phyloP scores from a whole-genome alignment of 92 coral and sea anemone genomes.

The Epizoanthus fatuus region DNA sequence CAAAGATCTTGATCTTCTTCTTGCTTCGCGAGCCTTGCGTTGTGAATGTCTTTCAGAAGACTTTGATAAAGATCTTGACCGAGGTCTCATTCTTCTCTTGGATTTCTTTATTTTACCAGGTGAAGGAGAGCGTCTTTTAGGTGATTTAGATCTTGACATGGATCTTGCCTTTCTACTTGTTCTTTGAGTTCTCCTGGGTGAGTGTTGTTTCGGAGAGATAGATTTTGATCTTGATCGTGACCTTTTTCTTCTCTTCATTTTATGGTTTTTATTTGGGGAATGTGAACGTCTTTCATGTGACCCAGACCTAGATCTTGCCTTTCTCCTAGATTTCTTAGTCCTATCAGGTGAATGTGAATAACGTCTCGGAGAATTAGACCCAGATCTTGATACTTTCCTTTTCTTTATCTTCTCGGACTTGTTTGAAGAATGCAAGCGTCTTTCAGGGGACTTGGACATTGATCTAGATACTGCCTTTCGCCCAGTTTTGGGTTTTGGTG shows the following conservation, averaged over 20 bases:
- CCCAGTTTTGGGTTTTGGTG: too few relatives aligned
- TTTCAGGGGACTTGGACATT: slow-evolving; percentile 30
- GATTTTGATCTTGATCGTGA: slow-evolving; percentile 54
- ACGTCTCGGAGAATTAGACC: slow-evolving; percentile 11
- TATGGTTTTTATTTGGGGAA: slow-evolving; percentile 30
- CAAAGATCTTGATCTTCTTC: slow-evolving; percentile 11
- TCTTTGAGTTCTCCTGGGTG: slow-evolving; percentile 14
- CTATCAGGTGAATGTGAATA: slow-evolving; percentile 21
- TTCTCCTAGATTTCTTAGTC: slow-evolving; percentile 24
- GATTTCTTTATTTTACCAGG: slow-evolving; percentile 37
- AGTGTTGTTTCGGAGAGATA: background rate
- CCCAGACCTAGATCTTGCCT: slow-evolving; percentile 40
- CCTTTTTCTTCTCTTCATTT: slow-evolving; percentile 31
- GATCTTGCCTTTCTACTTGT: background rate
- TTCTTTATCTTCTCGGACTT: background rate
- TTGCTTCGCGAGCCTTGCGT: slow-evolving; percentile 5
- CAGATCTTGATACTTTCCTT: slow-evolving; percentile 40
- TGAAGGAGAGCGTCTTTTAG: slow-evolving; percentile 28
- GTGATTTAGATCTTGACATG: slow-evolving; percentile 6
- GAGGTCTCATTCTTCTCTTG: slow-evolving; percentile 28
- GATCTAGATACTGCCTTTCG: slow-evolving; percentile 6
- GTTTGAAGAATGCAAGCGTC: background rate
- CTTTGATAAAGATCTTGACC: slow-evolving; percentile 4
- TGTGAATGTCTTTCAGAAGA: slow-evolving; percentile 47
- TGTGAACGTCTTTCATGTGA: slow-evolving; percentile 32